Base-by-base conservation (phyloP, 2,113 vertebrate species). In the Hydrochoerus hydrochaeris region DNA sequence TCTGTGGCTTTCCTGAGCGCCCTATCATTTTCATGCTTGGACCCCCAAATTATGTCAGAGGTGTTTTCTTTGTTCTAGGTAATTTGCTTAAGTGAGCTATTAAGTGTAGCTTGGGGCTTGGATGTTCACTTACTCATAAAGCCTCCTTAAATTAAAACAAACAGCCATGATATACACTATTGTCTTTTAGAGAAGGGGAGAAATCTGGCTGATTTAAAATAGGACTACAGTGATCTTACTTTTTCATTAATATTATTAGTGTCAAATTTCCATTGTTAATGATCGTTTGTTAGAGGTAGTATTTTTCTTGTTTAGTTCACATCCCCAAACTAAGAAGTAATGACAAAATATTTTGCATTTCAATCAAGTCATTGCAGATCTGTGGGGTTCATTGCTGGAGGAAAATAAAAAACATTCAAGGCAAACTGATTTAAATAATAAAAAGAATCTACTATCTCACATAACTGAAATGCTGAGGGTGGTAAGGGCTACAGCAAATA, bases 21-120 rank as follows among this genome's bases (percentile, higher is more conserved):
- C 46, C 75, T 88, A 83, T 94, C 69, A 77, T 96, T 96, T 94
- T 85, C 88, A 89, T 69, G n/a, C 22, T 91, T 96, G 85, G 63
- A 35, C 88, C 83, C 41, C 49, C 46, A 95, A 78, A 89, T 95
- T 96, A 73, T 89, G 58, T 87, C 78, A 63, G 30, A 88, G 60
- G 58, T 92, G 17, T 95, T 97, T 93, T 60, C 44, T 97, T 97
- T 96, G 41, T 67, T 88, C 60, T 93, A 62, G 62, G 80, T 58
- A 96, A 94, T 98, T 97, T 97, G 58, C 58, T 87, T 96, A 73
- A 84, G 87, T 85, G 89, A 97, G 32, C 62, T 94, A 24, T 94
- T 94, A 92, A 81, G 83, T 84, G 30, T 84, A 86, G 49, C 82
- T 92, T 60, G 17, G 35, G 20, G 30, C 20, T 30, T 91, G 30